phyloP scores from a whole-genome alignment of 1,140 invertebrate genomes.

The Cotesia typhae region DNA sequence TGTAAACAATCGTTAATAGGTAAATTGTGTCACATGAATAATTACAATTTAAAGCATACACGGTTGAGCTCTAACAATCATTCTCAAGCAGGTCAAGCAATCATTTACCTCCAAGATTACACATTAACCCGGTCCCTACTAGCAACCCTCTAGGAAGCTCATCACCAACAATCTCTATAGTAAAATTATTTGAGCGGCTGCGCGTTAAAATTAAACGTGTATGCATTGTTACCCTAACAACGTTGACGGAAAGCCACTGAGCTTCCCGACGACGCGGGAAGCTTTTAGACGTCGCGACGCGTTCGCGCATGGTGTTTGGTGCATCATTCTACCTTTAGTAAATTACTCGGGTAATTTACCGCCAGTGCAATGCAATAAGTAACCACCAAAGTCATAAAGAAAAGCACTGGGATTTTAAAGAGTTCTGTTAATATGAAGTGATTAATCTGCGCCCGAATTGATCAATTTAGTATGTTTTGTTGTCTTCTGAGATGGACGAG shows the following conservation, averaged over 20 bases:
- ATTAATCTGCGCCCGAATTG: too few relatives aligned
- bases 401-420: too few relatives aligned
- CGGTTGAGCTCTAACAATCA: background rate
- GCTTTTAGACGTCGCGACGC: conserved; percentile 11
- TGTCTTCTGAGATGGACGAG: background rate
- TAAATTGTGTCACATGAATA: too few relatives aligned
- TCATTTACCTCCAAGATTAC: conserved; percentile 10
- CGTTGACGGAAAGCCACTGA: background rate
- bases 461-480: background rate
- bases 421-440: too few relatives aligned
- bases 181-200: background rate
- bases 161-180: background rate
- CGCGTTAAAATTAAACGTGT: conserved; percentile 2
- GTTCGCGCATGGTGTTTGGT: conserved; percentile 2
- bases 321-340: background rate
- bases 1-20: too few relatives aligned
- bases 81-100: conserved; percentile 5
- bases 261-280: conserved; percentile 20
- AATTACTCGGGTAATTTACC: too few relatives aligned
- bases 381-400: too few relatives aligned
- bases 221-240: conserved; percentile 16
- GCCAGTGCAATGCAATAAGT: too few relatives aligned
- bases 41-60: too few relatives aligned
- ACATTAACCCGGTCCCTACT: background rate
- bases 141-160: background rate